These are phyloP conservation scores for Mustela nigripes DNA, from an alignment of 2,113 vertebrate species.

Conservation along the genomic window DNA sequence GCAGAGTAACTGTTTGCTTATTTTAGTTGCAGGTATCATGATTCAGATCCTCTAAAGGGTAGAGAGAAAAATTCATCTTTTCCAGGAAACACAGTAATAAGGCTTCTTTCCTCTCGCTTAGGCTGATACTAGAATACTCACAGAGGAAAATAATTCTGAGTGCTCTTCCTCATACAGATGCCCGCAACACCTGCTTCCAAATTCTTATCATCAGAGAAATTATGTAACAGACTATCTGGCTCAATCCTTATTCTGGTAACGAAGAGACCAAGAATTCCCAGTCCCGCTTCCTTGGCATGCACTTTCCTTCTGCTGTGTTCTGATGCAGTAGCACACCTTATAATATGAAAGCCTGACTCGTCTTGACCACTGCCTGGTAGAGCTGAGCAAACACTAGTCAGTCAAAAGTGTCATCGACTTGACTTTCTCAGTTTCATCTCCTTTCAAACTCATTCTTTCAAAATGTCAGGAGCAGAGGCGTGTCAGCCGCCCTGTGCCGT, in stretches of 20 bases:
- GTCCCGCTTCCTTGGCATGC: not conserved
- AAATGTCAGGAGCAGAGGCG: not conserved
- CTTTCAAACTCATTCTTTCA: not conserved
- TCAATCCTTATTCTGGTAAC: conserved; percentile 27
- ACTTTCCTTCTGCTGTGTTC: not conserved
- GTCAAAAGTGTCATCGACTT: not conserved
- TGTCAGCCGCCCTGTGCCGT: not conserved
- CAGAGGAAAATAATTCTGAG: conserved; percentile 43
- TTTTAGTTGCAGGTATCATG: conserved; percentile 44
- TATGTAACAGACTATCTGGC: conserved; percentile 41
- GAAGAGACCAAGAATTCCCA: not conserved
- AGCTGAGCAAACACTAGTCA: not conserved
- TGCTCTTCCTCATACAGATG: conserved; percentile 44
- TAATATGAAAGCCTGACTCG: not conserved
- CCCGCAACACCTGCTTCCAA: conserved; percentile 56
- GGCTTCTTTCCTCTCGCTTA: conserved; percentile 54
- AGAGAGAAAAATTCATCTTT: conserved; percentile 62
- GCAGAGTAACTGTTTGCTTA: not conserved
- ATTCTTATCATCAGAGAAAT: conserved; percentile 46
- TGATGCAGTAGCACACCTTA: not conserved
- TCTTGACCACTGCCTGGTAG: not conserved
- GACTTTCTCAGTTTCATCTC: conserved; percentile 36
- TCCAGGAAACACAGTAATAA: conserved; percentile 62
- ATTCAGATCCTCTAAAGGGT: not conserved
- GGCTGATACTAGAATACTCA: conserved; percentile 4